Percentiles rank a stretch among this genome's conserved stretches.
These are phyloP conservation scores for Anguilla rostrata DNA, from an alignment of 2,113 vertebrate species.

Conservation along the genomic window DNA sequence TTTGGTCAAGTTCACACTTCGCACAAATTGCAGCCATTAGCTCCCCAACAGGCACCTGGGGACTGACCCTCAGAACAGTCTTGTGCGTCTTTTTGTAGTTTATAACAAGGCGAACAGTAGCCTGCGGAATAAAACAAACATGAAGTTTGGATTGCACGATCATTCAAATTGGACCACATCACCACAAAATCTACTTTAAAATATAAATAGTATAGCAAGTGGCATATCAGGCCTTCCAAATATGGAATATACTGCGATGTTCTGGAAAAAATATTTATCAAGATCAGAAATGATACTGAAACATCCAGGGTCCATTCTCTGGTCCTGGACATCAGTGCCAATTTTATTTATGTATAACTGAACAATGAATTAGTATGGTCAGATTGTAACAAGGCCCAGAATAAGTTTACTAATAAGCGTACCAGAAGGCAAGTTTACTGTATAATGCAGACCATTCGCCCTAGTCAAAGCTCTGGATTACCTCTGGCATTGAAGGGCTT, in stretches of 20 bases:
- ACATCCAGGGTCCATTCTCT: too few species aligned
- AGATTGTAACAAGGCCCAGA: neutral
- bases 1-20: conserved; percentile 91
- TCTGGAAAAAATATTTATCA: too few species aligned
- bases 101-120: conserved; percentile 92
- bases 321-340: too few species aligned
- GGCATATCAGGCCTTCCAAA: too few species aligned
- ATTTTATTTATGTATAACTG: neutral
- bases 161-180: neutral
- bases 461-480: conserved; percentile 42
- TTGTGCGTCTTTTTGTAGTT: conserved; percentile 96
- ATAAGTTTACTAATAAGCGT: neutral
- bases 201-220: too few species aligned
- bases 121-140: conserved; percentile 65
- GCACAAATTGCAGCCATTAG: conserved; percentile 81
- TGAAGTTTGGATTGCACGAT: neutral
- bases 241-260: too few species aligned
- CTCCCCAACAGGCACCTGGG: conserved; percentile 78
- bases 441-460: neutral
- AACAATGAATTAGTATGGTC: neutral
- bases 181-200: neutral
- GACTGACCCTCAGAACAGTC: conserved; percentile 87
- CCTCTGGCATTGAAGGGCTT: conserved; percentile 87
- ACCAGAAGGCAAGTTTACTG: neutral
- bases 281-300: too few species aligned